Base-by-base conservation (phyloP, 2,113 vertebrate species). In the Ciconia maguari region DNA sequence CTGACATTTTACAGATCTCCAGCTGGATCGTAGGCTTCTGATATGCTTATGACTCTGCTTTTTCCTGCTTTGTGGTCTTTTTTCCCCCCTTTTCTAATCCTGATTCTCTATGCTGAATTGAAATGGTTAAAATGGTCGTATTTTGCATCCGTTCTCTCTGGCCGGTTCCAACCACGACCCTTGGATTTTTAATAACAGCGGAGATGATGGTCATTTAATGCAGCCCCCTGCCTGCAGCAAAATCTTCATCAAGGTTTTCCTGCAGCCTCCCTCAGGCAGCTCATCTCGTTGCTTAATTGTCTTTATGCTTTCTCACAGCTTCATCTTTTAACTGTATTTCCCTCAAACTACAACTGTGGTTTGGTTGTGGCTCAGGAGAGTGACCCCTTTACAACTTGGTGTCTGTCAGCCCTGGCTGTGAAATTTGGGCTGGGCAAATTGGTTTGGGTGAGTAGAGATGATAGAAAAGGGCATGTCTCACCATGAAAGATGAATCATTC, bases 371-470 rank as follows among this genome's bases (percentile, higher is more conserved):
- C 91, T 79, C 81, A 7, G 77, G 65, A 92, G 87, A 82, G 69
- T 57, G 93, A 94, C 91, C 96, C 87, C 74, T 93, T 94, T 85
- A 68, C 91, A 76, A 89, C 92, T 89, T 8, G 9, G 64, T 79
- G 88, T 70, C 94, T 89, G 81, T 82, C 89, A 84, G 87, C 91
- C 94, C 82, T 17, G 65, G 85, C 96, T 96, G 96, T 60, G 87
- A 97, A 96, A 97, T 94, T 81, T 95, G 96, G 96, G 95, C 89
- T 55, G 95, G 94, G 95, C 90, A 87, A 90, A 96, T 96, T 95
- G 76, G 93, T 94, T 94, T 94, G 96, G 94, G 96, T 97, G 97
- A 97, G 89, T 72, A 93, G 95, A 94, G 94, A 97, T 96, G 95
- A 95, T 96, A 94, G 96, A 95, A 97, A 97, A 97, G 96, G 97